Evolutionary conservation across 2,113 vertebrate species (phyloP), one percentile per base, ranked within the genome.

Genomic region (Meriones unguiculatus): DNA sequence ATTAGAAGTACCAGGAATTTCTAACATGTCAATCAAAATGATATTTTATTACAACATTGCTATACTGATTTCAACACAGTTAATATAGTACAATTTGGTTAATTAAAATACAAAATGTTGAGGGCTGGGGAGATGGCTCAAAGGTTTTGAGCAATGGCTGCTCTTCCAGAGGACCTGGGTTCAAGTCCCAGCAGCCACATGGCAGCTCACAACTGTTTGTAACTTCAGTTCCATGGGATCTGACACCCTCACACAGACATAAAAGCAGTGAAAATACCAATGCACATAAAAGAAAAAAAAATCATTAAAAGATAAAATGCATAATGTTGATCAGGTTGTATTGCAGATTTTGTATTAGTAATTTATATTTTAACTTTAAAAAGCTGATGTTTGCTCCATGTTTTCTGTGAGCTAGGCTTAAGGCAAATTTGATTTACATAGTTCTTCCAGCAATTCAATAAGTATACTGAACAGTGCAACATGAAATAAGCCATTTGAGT

Each of bases 391-490:
- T 90, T 73, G 59, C 14, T 65, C 18, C 24, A 7, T 32, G n/a
- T 94, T 93, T 94, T 94, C 32, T 89, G 65, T 89, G 5, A 93
- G 8, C 35, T 70, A 88, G 15, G 10, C 64, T 87, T 52, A 80
- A 65, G 3, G 24, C 24, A 62, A 78, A 35, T 20, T 65, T 89
- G 50, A 93, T 32, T 75, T 41, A 87, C 35, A 6, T 59, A 88
- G 50, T 35, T 9, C 30, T 93, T 38, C 4, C 8, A 94, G 20
- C 4, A 85, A 78, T 50, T 73, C 7, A 70, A 28, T 69, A 57
- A 87, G 22, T 38, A 52, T 52, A 70, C 1, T 41, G 30, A 93
- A 88, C 2, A 75, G 1, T 1, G 30, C 35, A 73, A 38, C 8
- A 13, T 95, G 38, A 65, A 85, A 28, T 65, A 2, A 81, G 80